A percentile compares a stretch with the other conserved stretches of the same genome.
These are phyloP conservation scores for Parauchenoglanis punctatus DNA, from an alignment of 2,797 vertebrate species.

Conservation along the genomic window DNA sequence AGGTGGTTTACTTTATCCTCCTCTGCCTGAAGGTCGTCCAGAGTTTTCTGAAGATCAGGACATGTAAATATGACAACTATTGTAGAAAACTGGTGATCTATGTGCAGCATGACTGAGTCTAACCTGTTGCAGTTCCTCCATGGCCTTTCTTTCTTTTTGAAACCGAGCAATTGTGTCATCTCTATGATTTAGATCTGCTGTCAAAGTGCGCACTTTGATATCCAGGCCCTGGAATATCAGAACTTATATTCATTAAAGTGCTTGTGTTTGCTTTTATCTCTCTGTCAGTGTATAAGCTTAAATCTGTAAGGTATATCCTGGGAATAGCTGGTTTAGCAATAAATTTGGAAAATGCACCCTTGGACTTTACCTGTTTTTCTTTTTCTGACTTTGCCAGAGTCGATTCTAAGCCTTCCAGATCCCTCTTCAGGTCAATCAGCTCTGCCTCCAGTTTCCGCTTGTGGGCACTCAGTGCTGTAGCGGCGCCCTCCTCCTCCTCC, in stretches of 20 bases:
- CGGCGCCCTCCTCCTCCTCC: conserved; percentile 74
- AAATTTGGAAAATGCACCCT: conserved; percentile 26
- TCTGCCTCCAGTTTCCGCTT: conserved; percentile 73
- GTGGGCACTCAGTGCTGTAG: conserved; percentile 57
- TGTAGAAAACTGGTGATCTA: neutral
- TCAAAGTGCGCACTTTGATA: conserved; percentile 70
- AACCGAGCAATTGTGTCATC: conserved; percentile 74
- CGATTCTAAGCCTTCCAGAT: conserved; percentile 75
- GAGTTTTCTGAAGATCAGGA: conserved; percentile 69
- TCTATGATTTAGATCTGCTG: conserved; percentile 70
- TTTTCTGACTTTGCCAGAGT: conserved; percentile 75
- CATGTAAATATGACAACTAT: neutral
- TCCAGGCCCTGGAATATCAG: conserved; percentile 68
- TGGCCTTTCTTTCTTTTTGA: conserved; percentile 76
- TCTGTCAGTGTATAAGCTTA: conserved; percentile 17
- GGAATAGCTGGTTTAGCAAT: conserved; percentile 22
- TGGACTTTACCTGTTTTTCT: conserved; percentile 73
- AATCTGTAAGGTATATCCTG: conserved; percentile 4
- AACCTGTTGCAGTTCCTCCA: conserved; percentile 79
- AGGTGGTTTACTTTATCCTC: conserved; percentile 77
- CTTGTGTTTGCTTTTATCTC: neutral
- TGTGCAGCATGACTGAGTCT: neutral
- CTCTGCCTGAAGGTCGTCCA: conserved; percentile 76
- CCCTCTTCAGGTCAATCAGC: conserved; percentile 70
- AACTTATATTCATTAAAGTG: conserved; percentile 19